A percentile compares a stretch with the other conserved stretches of the same genome.
Conservation (phyloP, 1,140 invertebrate species). For the Homalodisca vitripennis region DNA sequence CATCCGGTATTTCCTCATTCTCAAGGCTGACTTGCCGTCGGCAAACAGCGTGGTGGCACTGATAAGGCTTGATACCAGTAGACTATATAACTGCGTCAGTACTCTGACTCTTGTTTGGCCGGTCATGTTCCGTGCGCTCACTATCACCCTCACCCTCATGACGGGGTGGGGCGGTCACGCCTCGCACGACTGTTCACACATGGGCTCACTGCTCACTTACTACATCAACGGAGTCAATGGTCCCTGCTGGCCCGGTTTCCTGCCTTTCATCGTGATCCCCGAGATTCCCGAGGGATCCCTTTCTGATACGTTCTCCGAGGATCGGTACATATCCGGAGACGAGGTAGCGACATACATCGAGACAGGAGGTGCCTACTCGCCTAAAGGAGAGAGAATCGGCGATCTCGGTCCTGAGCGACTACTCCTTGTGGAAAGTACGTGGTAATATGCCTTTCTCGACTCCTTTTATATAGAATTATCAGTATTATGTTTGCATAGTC, state of each 20-base stretch:
- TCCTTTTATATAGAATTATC: not conserved
- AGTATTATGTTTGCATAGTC: not conserved
- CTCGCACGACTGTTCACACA: not conserved
- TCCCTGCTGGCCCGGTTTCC: slow-evolving; percentile 5
- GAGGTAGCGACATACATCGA: not conserved
- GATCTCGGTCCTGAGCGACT: not conserved
- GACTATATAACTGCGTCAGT: no score
- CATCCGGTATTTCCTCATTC: no score
- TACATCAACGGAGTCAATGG: slow-evolving; percentile 6
- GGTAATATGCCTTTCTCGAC: no score
- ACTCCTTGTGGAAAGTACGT: slow-evolving; percentile 2
- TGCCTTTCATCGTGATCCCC: not conserved
- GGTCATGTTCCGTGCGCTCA: no score
- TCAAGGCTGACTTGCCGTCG: no score
- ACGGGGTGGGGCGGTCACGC: not conserved
- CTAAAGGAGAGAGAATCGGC: not conserved
- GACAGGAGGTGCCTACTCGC: not conserved
- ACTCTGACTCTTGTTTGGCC: no score
- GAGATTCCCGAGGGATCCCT: not conserved
- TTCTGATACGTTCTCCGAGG: not conserved
- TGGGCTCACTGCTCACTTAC: not conserved
- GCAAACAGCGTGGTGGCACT: no score
- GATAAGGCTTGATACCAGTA: no score
- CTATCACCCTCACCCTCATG: no score
- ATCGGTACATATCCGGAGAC: not conserved